A percentile compares a stretch with the other conserved stretches of the same genome.
Conservation (phyloP, 2,113 vertebrate species). For the Phylloscopus trochilus region DNA sequence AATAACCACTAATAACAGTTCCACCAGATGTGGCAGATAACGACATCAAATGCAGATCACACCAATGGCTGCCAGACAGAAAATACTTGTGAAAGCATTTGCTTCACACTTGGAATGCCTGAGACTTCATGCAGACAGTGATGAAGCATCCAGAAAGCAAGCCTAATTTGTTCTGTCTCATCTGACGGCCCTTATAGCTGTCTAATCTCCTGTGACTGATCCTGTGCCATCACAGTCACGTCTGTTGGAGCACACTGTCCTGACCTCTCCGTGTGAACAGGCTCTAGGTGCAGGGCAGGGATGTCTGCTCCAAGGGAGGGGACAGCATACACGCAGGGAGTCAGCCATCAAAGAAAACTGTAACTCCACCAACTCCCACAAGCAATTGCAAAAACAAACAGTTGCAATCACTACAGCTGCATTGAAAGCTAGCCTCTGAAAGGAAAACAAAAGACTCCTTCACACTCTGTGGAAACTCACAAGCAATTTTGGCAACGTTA, state of each 20-base stretch:
- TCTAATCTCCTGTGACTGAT: not conserved
- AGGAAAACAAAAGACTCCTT: not conserved
- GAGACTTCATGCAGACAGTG: not conserved
- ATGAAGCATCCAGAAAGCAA: not conserved
- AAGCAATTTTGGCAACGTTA: not conserved
- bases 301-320: not conserved
- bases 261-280: not conserved
- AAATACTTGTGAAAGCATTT: constrained; percentile 37
- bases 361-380: not conserved
- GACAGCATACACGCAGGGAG: not conserved
- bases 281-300: not conserved
- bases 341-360: not conserved
- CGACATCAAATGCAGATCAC: not conserved
- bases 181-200: not conserved
- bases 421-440: not conserved
- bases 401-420: not conserved
- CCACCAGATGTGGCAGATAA: not conserved
- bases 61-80: not conserved
- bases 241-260: rapidly evolving
- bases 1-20: not conserved
- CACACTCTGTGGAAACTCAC: not conserved
- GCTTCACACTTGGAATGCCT: not conserved
- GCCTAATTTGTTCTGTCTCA: not conserved
- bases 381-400: not conserved
- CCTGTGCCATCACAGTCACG: rapidly evolving